phyloP scores from a whole-genome alignment of 1,140 invertebrate species.

The Drosophila pallidifrons region DNA sequence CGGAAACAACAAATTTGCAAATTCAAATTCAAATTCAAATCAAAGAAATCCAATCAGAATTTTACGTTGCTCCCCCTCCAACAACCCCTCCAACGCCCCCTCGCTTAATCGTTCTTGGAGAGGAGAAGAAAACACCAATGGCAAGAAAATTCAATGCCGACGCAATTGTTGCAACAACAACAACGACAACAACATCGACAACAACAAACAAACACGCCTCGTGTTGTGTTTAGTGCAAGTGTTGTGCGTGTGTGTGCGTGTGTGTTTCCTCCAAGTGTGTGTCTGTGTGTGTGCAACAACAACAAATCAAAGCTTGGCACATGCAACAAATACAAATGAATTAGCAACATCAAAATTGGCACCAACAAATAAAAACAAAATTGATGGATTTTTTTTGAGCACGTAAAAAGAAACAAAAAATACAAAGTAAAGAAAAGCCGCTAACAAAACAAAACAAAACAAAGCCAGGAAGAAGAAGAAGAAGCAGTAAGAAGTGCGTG shows the following conservation, averaged over 20 bases:
- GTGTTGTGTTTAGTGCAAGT: constrained; percentile 6
- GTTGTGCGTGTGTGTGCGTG: constrained; percentile 15
- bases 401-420: constrained; percentile 56
- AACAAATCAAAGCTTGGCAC: constrained; percentile 3
- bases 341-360: constrained; percentile 30
- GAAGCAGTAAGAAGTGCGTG: constrained; percentile 17
- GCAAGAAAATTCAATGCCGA: constrained; percentile 44
- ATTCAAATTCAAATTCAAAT: background rate
- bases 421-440: constrained; percentile 20
- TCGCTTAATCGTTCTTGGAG: too few species aligned
- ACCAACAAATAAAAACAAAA: constrained; percentile 37
- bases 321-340: constrained; percentile 10
- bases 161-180: constrained; percentile 49
- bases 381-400: constrained; percentile 75
- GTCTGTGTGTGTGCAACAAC: constrained; percentile 16
- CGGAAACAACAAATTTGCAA: background rate
- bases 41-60: constrained; percentile 28
- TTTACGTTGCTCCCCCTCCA: constrained; percentile 7
- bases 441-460: constrained; percentile 23
- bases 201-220: constrained; percentile 9
- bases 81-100: background rate
- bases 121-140: constrained; percentile 24
- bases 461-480: constrained; percentile 31
- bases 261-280: constrained; percentile 3
- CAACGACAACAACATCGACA: constrained; percentile 36